Evolutionary conservation across 2,888 invertebrate species (phyloP), one percentile per base, ranked within the genome.

Genomic region (Charanyca ferruginea): DNA sequence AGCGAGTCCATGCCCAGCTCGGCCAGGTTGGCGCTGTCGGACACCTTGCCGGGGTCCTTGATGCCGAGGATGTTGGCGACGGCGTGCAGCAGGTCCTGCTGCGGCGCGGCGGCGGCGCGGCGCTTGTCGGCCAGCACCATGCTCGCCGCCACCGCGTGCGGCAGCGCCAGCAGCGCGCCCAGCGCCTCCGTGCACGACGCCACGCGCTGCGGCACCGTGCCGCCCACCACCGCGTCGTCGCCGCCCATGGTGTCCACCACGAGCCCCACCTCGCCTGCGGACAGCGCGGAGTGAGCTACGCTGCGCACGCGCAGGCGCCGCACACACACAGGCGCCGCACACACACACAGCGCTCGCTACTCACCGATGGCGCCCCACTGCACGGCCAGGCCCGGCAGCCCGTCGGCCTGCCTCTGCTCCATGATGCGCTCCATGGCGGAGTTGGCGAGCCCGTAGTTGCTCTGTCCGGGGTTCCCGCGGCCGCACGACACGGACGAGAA

Each of bases 401-500:
- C 98, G 85, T 97, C 97, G 45, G 96, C 96, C 93, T 97, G 98
- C 64, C 99, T 97, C 69, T 96, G 97, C 95, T 99, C 99, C 90
- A 98, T 98, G 74, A 99, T 97, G 74, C 99, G 97, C 94, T 99
- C 99, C 99, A 99, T 99, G 49, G 98, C 98, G 0, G 99, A 99
- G 95, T 99, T 99, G 61, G 99, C 99, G 83, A 98, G 96, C 61
- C 99, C 99, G 91, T 99, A 99, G 95, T 99, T 99, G 71, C 98
- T 97, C 95, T 99, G 99, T 5, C 99, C 99, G 57, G 98, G 97
- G 94, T 99, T 99, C 72, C 99, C 99, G 81, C 99, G 97, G 16
- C 99, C 99, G 93, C 99, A 99, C 42, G 99, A 98, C 66, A 99
- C 98, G 48, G 99, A 99, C 44, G 99, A 99, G 96, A 99, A 99